Percentiles rank a stretch among this genome's conserved stretches.
phyloP scores from a whole-genome alignment of 1,140 invertebrate species.

The Cydia strobilella region DNA sequence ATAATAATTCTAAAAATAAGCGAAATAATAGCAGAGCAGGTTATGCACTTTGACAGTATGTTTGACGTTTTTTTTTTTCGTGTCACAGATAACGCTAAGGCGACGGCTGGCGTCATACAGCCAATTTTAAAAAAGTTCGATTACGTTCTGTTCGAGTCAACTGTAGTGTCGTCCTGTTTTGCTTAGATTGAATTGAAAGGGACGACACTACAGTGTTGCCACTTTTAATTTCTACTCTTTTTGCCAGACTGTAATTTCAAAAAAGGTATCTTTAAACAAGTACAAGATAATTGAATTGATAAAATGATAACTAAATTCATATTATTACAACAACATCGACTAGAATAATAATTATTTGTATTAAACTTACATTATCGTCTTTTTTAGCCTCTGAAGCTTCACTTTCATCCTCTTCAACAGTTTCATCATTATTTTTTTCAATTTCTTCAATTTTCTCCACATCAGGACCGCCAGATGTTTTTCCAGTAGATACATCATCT shows the following conservation, averaged over 20 bases:
- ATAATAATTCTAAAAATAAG: background rate
- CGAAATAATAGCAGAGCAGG: background rate
- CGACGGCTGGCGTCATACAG: background rate
- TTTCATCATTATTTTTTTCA: background rate
- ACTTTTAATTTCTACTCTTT: no score
- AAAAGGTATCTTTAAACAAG: no score
- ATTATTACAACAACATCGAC: background rate
- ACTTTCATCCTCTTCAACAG: conserved; percentile 14
- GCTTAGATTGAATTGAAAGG: no score
- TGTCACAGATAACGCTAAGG: background rate
- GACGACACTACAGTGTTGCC: no score
- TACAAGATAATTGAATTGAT: background rate
- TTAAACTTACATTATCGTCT: conserved; percentile 15
- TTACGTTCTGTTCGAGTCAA: no score
- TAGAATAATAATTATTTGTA: background rate
- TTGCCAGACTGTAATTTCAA: no score
- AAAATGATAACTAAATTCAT: background rate
- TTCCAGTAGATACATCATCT: background rate
- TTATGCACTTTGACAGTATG: background rate
- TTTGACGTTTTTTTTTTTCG: conserved; percentile 26
- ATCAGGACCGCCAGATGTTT: background rate
- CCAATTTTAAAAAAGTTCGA: conserved; percentile 6
- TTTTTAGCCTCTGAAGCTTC: conserved; percentile 9
- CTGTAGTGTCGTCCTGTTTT: no score
- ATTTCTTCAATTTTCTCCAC: background rate